A percentile compares a stretch with the other conserved stretches of the same genome.
These are phyloP conservation scores for Alviniconcha marisindica DNA, from an alignment of 1,140 invertebrate species.

Conservation along the genomic window DNA sequence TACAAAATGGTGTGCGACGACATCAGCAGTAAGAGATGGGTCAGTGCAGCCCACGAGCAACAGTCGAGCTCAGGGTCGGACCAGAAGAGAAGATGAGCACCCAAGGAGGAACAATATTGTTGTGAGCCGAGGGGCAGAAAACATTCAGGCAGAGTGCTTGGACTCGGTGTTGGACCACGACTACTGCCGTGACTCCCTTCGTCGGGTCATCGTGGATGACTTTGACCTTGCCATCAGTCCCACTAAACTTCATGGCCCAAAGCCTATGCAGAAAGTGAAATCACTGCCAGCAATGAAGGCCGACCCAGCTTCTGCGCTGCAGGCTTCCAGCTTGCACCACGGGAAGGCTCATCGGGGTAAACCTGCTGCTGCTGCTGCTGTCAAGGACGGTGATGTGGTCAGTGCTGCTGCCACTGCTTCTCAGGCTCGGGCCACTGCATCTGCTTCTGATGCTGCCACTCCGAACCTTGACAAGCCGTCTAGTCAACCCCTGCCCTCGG, in stretches of 20 bases:
- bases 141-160: constrained; percentile 1
- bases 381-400: too few relatives aligned
- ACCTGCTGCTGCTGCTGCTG: too few relatives aligned
- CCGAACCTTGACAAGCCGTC: too few relatives aligned
- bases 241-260: background rate
- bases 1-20: too few relatives aligned
- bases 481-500: too few relatives aligned
- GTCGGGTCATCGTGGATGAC: constrained; percentile 20
- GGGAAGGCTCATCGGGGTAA: background rate
- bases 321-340: background rate
- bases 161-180: constrained; percentile 29
- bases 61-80: background rate
- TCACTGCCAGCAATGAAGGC: background rate
- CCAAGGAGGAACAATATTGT: background rate
- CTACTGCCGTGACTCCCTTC: constrained; percentile 10
- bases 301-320: background rate
- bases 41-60: background rate
- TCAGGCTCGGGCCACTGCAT: too few relatives aligned
- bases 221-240: constrained; percentile 9
- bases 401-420: too few relatives aligned
- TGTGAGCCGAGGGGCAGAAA: background rate
- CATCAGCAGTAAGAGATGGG: background rate
- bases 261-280: constrained; percentile 19
- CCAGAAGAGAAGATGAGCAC: background rate
- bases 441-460: too few relatives aligned